A percentile compares a stretch with the other conserved stretches of the same genome.
phyloP scores from a whole-genome alignment of 1,140 invertebrate species.

The Lordiphosa stackelbergi region DNA sequence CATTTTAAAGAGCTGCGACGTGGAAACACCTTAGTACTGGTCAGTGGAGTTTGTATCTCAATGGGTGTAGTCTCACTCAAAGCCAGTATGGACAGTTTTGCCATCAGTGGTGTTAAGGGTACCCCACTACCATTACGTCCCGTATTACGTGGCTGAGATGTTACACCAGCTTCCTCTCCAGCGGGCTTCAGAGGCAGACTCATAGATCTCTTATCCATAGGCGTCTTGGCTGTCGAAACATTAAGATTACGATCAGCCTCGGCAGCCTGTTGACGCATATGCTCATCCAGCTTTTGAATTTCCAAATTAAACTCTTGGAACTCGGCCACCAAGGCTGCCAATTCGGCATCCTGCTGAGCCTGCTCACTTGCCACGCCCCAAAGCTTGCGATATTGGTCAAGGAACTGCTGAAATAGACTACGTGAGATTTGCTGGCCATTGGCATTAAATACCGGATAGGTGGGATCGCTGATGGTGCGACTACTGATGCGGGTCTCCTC shows the following conservation, averaged over 20 bases:
- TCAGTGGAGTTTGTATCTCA: constrained; percentile 77
- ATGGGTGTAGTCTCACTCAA: constrained; percentile 84
- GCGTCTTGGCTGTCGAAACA: constrained; percentile 74
- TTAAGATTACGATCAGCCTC: constrained; percentile 68
- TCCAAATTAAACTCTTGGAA: constrained; percentile 78
- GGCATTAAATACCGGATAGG: constrained; percentile 85
- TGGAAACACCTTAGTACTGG: constrained; percentile 58
- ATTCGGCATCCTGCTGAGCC: constrained; percentile 54
- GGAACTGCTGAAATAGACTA: constrained; percentile 83
- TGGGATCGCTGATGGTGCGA: constrained; percentile 87
- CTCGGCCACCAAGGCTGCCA: constrained; percentile 66
- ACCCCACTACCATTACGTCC: constrained; percentile 78
- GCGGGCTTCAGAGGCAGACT: constrained; percentile 85
- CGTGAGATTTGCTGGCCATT: constrained; percentile 86
- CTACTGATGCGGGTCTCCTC: constrained; percentile 58
- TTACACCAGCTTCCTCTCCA: constrained; percentile 18
- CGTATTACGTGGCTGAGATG: constrained; percentile 15
- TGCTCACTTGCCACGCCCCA: constrained; percentile 63
- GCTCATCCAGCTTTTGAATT: constrained; percentile 76
- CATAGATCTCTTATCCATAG: constrained; percentile 81
- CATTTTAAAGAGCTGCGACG: constrained; percentile 64
- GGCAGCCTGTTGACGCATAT: constrained; percentile 77
- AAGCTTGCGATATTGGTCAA: constrained; percentile 79
- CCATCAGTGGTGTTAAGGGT: constrained; percentile 88
- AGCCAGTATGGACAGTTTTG: constrained; percentile 85